Base-by-base conservation (phyloP, 2,113 vertebrate genomes). In the Chloebia gouldiae region DNA sequence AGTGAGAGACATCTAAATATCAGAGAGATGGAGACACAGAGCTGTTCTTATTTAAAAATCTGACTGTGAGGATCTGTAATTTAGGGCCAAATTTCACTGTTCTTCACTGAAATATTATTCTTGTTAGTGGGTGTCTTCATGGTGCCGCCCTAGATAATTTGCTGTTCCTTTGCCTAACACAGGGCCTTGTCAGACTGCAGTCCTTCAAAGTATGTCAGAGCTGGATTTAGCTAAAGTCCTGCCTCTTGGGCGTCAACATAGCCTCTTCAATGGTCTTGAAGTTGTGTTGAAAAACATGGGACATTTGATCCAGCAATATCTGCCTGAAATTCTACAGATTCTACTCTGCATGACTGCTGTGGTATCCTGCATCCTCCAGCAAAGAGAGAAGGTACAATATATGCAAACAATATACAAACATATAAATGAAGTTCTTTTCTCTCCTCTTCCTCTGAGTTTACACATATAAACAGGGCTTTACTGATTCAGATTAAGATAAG, bases 271-370 rank as follows among this genome's bases (percentile, higher is more conserved):
- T 20, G 97, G 98, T 93, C 97, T 99, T 13, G 98, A 98, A 19
- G 93, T 98, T 45, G 98, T 99, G 44, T 88, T 99, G 69, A 98
- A 99, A 93, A 99, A 99, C 73, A 98, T 99, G 91, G 99, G 99
- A 56, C 99, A 99, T 81, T 97, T 99, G 65, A 98, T 99, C 96
- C 95, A 97, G 66, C 71, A 83, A 4, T 98, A 99, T 95, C 96
- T 99, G 92, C 98, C 99, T 44, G 98, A 99, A 94, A 98, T 99
- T 89, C 97, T 99, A 40, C 99, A 99, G 98, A 99, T 99, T 47
- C 81, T 99, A 73, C 98, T 99, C 75, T 99, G 99, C 72, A 96
- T 99, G 97, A 98, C 98, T 0, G 98, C 98, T 35, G 97, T 98
- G 0, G 96, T 99, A 15, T 98, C 98, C 45, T 94, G 96, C 22